Evolutionary conservation across 2,797 vertebrate species (phyloP).

Genomic region (Brotula barbata): DNA sequence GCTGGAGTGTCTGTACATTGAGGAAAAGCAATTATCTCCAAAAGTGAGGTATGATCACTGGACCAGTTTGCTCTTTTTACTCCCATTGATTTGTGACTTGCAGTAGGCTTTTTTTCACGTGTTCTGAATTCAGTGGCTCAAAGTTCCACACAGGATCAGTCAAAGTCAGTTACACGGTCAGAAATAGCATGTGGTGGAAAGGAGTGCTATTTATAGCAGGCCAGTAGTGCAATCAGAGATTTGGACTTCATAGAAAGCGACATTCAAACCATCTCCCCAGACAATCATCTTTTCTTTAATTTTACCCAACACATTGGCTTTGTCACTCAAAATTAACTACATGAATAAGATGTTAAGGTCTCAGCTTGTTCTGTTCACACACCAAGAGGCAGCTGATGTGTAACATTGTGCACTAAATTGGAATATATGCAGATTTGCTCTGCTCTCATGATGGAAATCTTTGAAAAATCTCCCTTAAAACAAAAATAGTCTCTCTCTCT

Average conservation of each 20-base stretch:
- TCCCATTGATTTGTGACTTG: too few relatives aligned
- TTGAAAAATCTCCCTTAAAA: conserved; percentile 19
- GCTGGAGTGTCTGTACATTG: conserved; percentile 40
- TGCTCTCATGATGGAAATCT: conserved; percentile 26
- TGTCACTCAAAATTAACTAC: conserved; percentile 60
- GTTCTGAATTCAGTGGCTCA: neutral
- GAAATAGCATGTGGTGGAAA: conserved; percentile 34
- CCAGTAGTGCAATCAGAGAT: conserved; percentile 43
- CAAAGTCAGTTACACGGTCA: conserved; percentile 34
- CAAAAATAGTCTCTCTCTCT: conserved; percentile 1
- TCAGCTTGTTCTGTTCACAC: conserved; percentile 66
- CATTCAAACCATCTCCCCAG: conserved; percentile 45
- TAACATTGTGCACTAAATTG: conserved; percentile 58
- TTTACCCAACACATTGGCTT: conserved; percentile 38
- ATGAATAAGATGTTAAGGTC: conserved; percentile 57
- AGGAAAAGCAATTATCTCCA: conserved; percentile 40
- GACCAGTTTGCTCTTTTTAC: neutral
- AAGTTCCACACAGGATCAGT: conserved; percentile 4
- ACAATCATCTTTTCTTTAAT: conserved; percentile 22
- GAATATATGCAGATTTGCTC: conserved; percentile 69
- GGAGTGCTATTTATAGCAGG: conserved; percentile 50
- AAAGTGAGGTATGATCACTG: neutral
- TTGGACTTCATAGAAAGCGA: conserved; percentile 29
- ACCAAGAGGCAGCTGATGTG: conserved; percentile 64
- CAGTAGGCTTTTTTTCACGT: neutral